A percentile compares a stretch with the other conserved stretches of the same genome.
Conservation (phyloP, 2,888 invertebrate genomes). For the Bombyx huttoni region DNA sequence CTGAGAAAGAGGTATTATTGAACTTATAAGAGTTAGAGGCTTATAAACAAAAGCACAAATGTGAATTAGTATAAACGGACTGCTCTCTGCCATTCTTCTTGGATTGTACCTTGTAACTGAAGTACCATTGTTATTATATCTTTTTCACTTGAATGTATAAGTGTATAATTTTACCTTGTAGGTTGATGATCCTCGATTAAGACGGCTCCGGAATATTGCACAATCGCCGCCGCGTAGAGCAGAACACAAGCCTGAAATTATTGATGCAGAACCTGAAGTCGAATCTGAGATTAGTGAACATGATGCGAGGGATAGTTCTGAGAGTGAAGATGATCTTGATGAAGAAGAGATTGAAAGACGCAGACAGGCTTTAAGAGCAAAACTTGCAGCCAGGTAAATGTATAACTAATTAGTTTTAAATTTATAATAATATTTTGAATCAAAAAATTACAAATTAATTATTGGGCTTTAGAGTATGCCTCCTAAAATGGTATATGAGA, state of each 20-base stretch:
- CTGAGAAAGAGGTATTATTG: constrained; percentile 49
- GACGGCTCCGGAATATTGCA: constrained; percentile 79
- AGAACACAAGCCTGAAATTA: constrained; percentile 68
- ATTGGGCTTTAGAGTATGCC: no score
- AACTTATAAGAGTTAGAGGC: no score
- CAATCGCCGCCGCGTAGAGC: constrained; percentile 67
- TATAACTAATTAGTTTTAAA: neutral
- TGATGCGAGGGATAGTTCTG: constrained; percentile 59
- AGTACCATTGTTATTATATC: no score
- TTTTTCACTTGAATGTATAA: no score
- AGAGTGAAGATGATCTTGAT: constrained; percentile 87
- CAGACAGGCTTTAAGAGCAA: constrained; percentile 71
- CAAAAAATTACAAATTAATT: no score
- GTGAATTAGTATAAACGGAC: no score
- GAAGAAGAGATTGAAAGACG: constrained; percentile 89
- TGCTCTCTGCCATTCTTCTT: no score
- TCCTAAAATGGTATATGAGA: no score
- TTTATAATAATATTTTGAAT: neutral
- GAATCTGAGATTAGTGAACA: constrained; percentile 60
- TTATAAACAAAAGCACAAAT: no score
- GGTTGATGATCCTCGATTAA: constrained; percentile 87
- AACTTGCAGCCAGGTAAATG: constrained; percentile 52
- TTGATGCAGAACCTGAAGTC: constrained; percentile 53
- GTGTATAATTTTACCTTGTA: constrained; percentile 18
- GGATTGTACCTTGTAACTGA: no score